These are phyloP conservation scores for Pristiophorus japonicus DNA, from an alignment of 2,113 vertebrate genomes.

Conservation along the genomic window DNA sequence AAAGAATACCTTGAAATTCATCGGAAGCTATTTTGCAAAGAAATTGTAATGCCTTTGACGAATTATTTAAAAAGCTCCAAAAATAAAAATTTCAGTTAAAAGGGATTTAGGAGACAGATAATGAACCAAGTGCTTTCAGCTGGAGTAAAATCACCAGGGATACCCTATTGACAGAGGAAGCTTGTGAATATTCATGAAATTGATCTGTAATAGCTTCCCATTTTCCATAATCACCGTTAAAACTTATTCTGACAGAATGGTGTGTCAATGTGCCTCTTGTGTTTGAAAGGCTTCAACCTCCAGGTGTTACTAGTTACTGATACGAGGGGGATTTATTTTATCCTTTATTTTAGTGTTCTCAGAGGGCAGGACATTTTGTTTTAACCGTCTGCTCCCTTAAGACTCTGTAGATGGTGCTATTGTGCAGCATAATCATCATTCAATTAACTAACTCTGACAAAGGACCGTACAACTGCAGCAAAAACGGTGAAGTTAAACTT, in stretches of 20 bases:
- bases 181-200: constrained; percentile 28
- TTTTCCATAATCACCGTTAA: constrained; percentile 25
- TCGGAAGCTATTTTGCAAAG: not conserved
- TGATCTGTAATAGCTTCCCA: constrained; percentile 8
- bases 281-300: not conserved
- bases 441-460: not conserved
- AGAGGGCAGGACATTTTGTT: not conserved
- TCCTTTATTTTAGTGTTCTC: not conserved
- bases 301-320: not conserved
- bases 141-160: not conserved
- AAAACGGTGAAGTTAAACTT: not conserved
- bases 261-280: not conserved
- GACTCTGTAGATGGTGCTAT: constrained; percentile 6
- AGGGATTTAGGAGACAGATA: not conserved
- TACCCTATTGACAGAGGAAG: not conserved
- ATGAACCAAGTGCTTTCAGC: constrained; percentile 6
- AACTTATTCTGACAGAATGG: not conserved
- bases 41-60: constrained; percentile 20
- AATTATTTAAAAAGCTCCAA: constrained; percentile 10
- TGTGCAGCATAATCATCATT: not conserved
- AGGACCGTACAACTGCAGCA: not conserved
- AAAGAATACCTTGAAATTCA: not conserved
- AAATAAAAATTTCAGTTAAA: constrained; percentile 24
- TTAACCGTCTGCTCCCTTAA: not conserved
- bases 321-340: not conserved